Conservation (phyloP, 2,888 invertebrate species). For the Drosophila helvetica region DNA sequence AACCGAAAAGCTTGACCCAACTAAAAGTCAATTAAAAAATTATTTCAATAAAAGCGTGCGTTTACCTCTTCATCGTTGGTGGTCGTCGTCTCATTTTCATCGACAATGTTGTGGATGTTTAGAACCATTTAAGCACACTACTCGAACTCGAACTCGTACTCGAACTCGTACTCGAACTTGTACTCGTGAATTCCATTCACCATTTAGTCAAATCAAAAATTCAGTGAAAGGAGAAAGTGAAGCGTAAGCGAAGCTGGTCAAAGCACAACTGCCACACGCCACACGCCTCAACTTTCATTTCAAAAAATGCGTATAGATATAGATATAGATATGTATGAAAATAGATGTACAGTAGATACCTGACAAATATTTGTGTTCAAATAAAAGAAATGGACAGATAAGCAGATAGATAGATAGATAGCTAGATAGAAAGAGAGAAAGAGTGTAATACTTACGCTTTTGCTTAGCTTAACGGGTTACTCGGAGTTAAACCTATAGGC, state of each 20-base stretch:
- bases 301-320: not conserved
- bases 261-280: slow-evolving; percentile 11
- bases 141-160: not conserved
- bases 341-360: not conserved
- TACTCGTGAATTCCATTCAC: not conserved
- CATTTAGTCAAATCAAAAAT: not conserved
- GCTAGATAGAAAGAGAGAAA: not conserved
- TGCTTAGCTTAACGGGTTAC: slow-evolving; percentile 1
- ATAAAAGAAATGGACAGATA: slow-evolving; percentile 1
- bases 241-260: not conserved
- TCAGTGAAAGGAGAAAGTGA: not conserved
- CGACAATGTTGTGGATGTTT: slow-evolving; percentile 62
- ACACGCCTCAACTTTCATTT: not conserved
- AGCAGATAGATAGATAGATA: not conserved
- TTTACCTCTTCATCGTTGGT: slow-evolving; percentile 54
- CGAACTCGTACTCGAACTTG: not conserved
- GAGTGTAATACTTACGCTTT: slow-evolving; percentile 32
- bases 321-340: not conserved
- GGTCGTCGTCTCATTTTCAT: slow-evolving; percentile 24
- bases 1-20: not conserved
- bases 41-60: slow-evolving; percentile 4
- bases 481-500: slow-evolving; percentile 7
- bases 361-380: not conserved
- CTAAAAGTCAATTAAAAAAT: slow-evolving; percentile 8
- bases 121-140: slow-evolving; percentile 50